Evolutionary conservation across 2,888 invertebrate species (phyloP), one percentile per base, ranked within the genome.

Genomic region (Bellardia pandia): DNA sequence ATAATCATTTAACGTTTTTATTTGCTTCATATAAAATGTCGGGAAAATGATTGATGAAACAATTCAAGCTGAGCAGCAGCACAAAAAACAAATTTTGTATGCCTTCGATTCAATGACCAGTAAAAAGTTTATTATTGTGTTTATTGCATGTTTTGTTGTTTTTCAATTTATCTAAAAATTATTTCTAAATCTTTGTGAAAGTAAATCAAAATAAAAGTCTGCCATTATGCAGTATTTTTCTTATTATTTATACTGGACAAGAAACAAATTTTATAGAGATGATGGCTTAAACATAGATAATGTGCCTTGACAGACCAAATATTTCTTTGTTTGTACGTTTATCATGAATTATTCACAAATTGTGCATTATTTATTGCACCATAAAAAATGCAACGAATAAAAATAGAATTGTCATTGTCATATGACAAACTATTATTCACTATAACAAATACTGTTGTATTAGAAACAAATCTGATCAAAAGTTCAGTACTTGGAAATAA

Each of bases 221-320:
- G 68, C 69, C 74, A 81, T 85, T 85, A 85, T 87, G 87, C 84
- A 85, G 84, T 69, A 81, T 16, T 74, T 85, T 68, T 62, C 42
- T 66, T 45, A 37, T 37, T 37, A 37, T 37, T 37, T 5, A 40
- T 23, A 56, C 40, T 71, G 72, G 30, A 79, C 51, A 85, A 68
- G 16, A 72, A 64, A 72, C 51, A 76, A 76, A 76, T 60, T 75
- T 60, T 68, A 11, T 42, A 23, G 4, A 58, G 13, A 7, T 71
- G 53, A 45, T 71, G n/a, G 79, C n/a, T 42, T 14, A 48, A 33
- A 40, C 16, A 33, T 9, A 53, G 48, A 74, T 66, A 66, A 81
- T 74, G 45, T 58, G 66, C 37, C 58, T 40, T 68, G 66, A 68
- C 66, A 66, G 64, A 40, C 16, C 30, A 81, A 56, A 75, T 75